Base-by-base conservation (phyloP, 2,113 vertebrate genomes). In the Apodemus sylvaticus region DNA sequence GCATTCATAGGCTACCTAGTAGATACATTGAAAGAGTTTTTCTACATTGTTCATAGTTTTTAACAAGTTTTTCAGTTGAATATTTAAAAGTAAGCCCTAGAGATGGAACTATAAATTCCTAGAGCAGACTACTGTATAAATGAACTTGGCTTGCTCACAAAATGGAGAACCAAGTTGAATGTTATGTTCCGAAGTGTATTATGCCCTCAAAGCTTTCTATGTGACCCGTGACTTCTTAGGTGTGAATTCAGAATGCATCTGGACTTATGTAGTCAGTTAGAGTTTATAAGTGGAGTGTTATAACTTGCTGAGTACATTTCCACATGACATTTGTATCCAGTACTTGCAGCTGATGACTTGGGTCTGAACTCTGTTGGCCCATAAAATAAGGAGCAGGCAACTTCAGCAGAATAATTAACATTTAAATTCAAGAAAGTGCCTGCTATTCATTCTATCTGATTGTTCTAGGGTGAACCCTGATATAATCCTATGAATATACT, bases 21-120 rank as follows among this genome's bases (percentile, higher is more conserved):
- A 98, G 96, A 85, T 91, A 66, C 88, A 96, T 86, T 97, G 94
- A 97, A 95, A 79, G 94, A 93, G 94, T 83, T 94, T 94, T 64
- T 45, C 58, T 10, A 85, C 26, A 94, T 97, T 97, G 95, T 81
- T 90, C 19, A 94, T 90, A 95, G 94, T 85, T 97, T 92, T 92
- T 90, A 79, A 96, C 83, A 97, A 96, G 82, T 2, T 64, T 97
- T 98, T 98, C 94, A 94, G 95, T 64, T 95, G 94, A 96, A 97
- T 93, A 94, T 98, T 95, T 94, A 89, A 91, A 73, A 97, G 89
- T 97, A 95, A 97, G 97, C 97, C 58, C 31, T 34, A 92, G 58
- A 97, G 73, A 94, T 94, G 81, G 94, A 97, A 94, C 45, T 95
- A 94, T 86, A 93, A 78, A 81, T 81, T 91, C 70, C 66, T 45